A percentile compares a stretch with the other conserved stretches of the same genome.
Conservation (phyloP, 2,888 invertebrate genomes). For the Andrena fulva region DNA sequence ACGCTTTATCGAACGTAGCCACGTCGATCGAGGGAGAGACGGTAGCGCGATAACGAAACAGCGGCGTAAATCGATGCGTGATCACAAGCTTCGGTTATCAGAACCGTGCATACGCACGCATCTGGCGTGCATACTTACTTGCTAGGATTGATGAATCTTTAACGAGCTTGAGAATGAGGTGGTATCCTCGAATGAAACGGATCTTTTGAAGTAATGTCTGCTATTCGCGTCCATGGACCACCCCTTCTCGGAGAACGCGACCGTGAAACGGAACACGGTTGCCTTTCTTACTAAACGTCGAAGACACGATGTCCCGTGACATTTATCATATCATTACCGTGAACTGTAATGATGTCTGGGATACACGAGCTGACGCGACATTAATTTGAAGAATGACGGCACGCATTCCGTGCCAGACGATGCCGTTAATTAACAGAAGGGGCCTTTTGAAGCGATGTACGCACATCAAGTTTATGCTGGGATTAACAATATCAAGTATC, state of each 20-base stretch:
- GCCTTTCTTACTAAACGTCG: constrained; percentile 58
- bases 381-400: constrained; percentile 36
- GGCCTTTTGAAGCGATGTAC: not conserved
- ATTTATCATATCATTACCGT: constrained; percentile 44
- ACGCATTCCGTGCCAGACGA: constrained; percentile 14
- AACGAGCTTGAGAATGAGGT: constrained; percentile 14
- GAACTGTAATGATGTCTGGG: constrained; percentile 36
- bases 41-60: constrained; percentile 53
- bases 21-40: constrained; percentile 14
- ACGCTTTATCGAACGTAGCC: constrained; percentile 26
- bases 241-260: constrained; percentile 44
- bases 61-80: constrained; percentile 64
- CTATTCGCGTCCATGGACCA: constrained; percentile 58
- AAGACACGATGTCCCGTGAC: constrained; percentile 15
- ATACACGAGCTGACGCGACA: constrained; percentile 25
- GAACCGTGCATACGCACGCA: constrained; percentile 24
- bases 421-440: constrained; percentile 32
- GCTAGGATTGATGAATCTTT: constrained; percentile 56
- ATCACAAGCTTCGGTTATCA: constrained; percentile 64
- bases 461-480: not conserved
- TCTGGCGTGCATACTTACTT: constrained; percentile 29
- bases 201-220: constrained; percentile 51
- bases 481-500: not conserved
- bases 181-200: constrained; percentile 25
- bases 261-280: constrained; percentile 51